Evolutionary conservation across 2,888 invertebrate species (phyloP).

Genomic region (Meloe dianella): DNA sequence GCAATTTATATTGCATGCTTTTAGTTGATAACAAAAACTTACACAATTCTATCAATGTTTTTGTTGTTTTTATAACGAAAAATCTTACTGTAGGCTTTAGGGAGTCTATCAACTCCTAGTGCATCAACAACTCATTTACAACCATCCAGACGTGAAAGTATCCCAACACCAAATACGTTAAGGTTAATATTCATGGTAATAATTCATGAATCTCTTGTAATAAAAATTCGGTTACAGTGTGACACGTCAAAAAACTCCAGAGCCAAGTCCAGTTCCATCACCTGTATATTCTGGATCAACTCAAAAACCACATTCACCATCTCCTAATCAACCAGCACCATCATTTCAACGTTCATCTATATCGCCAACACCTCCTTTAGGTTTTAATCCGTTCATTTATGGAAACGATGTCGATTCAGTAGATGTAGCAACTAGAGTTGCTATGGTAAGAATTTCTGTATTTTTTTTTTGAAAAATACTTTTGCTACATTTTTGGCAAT

Average conservation of each 20-base stretch:
- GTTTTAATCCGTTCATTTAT: constrained; percentile 86
- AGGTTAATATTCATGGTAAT: constrained; percentile 40
- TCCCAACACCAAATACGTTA: constrained; percentile 63
- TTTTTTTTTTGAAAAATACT: background rate
- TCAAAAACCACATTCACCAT: constrained; percentile 44
- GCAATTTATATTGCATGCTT: background rate
- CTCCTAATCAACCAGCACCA: constrained; percentile 57
- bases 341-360: constrained; percentile 44
- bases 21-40: background rate
- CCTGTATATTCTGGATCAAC: constrained; percentile 40
- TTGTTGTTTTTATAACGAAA: background rate
- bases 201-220: constrained; percentile 16
- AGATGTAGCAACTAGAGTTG: constrained; percentile 96
- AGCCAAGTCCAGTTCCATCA: constrained; percentile 42
- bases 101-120: constrained; percentile 76
- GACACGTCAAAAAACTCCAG: constrained; percentile 55
- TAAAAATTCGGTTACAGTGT: constrained; percentile 49
- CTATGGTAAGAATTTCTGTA: constrained; percentile 74
- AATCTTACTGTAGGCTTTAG: constrained; percentile 69
- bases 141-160: constrained; percentile 72
- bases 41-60: background rate
- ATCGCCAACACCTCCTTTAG: constrained; percentile 64
- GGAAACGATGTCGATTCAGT: constrained; percentile 97
- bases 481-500: background rate
- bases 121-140: constrained; percentile 65